Base-by-base conservation (phyloP, 2,113 vertebrate genomes). In the Scopus umbretta region DNA sequence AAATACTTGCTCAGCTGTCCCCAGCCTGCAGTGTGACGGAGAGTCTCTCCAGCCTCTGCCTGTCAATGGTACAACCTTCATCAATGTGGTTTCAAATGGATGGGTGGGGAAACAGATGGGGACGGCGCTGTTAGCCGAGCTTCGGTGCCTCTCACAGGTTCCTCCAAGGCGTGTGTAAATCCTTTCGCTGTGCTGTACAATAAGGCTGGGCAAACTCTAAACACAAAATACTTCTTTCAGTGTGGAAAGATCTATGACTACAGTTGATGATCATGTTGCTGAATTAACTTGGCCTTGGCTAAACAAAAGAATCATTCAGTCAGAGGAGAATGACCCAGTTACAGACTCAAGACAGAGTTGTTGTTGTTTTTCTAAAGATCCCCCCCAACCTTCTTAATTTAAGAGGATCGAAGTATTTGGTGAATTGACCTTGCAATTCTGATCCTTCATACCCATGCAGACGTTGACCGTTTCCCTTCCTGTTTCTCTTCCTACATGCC, bases 231-330 rank as follows among this genome's bases (percentile, higher is more conserved):
- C 5, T 43, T 72, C 67, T 67, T 92, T 88, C 80, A 74, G 75
- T 12, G 0, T 10, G 73, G 75, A 68, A 74, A 49, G 88, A 74
- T 80, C 75, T 40, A 22, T 3, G 5, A 23, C 40, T 40, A 27
- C 85, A 75, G 50, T 8, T 71, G 89, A 71, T 65, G 88, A 70
- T 96, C 63, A 3, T 10, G 68, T 16, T 81, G 90, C 91, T 95
- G 93, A 72, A 84, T 94, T 92, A 90, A 86, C 83, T 74, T 62
- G 76, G 88, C 59, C 49, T 66, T 43, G 53, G 86, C 29, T 43
- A 42, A 82, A 97, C 95, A 97, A 97, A 97, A 94, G 83, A 82
- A 56, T 70, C 94, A 90, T 97, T 97, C 91, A 97, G 76, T 36
- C 66, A 27, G 82, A 86, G 81, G 59, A 93, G 86, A 95, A 80